Conservation (phyloP, 2,888 invertebrate genomes). For the Lithophane semibrunnea region DNA sequence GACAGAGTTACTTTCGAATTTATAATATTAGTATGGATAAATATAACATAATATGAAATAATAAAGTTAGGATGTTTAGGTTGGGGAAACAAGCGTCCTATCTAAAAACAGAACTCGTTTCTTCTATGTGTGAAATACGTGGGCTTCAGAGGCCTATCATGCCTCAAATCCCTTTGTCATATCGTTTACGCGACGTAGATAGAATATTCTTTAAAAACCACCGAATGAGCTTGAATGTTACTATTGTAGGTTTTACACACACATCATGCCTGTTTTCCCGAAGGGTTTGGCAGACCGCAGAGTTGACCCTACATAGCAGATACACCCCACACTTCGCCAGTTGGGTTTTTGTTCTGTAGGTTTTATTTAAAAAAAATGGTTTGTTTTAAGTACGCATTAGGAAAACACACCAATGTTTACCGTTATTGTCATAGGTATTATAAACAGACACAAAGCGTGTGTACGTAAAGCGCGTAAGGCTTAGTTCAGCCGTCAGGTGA, state of each 20-base stretch:
- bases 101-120: constrained; percentile 14
- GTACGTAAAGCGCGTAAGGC: constrained; percentile 54
- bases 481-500: constrained; percentile 72
- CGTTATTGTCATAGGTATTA: constrained; percentile 41
- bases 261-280: not conserved
- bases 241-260: not conserved
- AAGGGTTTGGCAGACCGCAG: not conserved
- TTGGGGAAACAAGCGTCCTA: not conserved
- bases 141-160: not conserved
- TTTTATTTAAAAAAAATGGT: not conserved
- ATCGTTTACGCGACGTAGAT: not conserved
- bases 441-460: constrained; percentile 43
- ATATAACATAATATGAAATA: too few species aligned
- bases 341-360: not conserved
- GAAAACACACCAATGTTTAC: constrained; percentile 21
- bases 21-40: too few species aligned
- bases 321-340: not conserved
- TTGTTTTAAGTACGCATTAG: constrained; percentile 8
- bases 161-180: not conserved
- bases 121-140: not conserved
- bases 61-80: not conserved
- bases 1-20: too few species aligned
- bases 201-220: not conserved
- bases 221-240: not conserved
- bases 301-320: too few species aligned